A percentile compares a stretch with the other conserved stretches of the same genome.
phyloP scores from a whole-genome alignment of 2,888 invertebrate genomes.

The Temnothorax unifasciatus region DNA sequence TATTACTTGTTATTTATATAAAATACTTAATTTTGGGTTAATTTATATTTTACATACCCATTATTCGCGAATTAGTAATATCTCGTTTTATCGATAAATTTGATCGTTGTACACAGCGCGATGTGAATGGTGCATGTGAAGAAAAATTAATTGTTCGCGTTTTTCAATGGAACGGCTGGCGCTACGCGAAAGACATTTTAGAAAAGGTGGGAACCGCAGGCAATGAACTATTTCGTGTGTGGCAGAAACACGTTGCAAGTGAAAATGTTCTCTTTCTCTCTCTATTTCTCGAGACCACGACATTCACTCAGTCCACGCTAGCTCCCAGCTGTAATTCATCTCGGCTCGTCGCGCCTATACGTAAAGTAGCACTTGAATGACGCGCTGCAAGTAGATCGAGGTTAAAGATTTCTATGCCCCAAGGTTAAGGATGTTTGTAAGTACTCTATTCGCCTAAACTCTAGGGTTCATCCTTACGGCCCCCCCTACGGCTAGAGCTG shows the following conservation, averaged over 20 bases:
- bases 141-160: not conserved
- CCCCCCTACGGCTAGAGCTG: not conserved
- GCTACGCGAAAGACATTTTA: not conserved
- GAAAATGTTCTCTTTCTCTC: slow-evolving; percentile 54
- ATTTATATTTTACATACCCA: not conserved
- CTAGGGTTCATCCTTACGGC: not conserved
- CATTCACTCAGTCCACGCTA: slow-evolving; percentile 29
- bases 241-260: slow-evolving; percentile 26
- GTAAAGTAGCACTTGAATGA: slow-evolving; percentile 69
- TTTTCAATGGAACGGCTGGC: not conserved
- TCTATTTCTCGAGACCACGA: slow-evolving; percentile 5
- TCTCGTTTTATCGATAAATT: not conserved
- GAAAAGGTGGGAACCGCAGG: slow-evolving; percentile 35
- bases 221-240: slow-evolving; percentile 30
- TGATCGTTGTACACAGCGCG: not conserved
- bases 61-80: not conserved
- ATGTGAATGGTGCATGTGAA: not conserved
- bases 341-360: slow-evolving; percentile 54
- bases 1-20: not conserved
- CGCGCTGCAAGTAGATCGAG: slow-evolving; percentile 83
- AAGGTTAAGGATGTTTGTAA: slow-evolving; percentile 82
- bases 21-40: not conserved
- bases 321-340: slow-evolving; percentile 56
- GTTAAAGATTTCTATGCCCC: slow-evolving; percentile 85
- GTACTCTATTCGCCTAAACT: slow-evolving; percentile 33